Evolutionary conservation across 2,888 invertebrate genomes (phyloP).

Genomic region (Rhodophaea formosa): DNA sequence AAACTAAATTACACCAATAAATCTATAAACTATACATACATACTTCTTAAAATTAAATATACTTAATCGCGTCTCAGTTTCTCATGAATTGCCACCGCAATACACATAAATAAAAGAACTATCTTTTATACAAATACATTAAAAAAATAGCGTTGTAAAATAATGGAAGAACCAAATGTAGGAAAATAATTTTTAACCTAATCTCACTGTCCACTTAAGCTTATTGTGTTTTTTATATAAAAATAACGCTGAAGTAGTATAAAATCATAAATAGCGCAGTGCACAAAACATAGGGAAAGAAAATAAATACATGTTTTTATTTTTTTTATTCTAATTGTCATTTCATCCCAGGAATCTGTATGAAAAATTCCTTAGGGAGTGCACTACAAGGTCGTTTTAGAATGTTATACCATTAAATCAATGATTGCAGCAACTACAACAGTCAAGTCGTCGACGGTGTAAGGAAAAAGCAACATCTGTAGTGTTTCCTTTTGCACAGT

Average conservation of each 20-base stretch:
- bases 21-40: conserved; percentile 12
- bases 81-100: neutral
- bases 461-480: no score
- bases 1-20: conserved; percentile 20
- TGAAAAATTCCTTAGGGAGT: no score
- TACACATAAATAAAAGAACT: conserved; percentile 1
- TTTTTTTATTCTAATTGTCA: no score
- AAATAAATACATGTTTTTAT: no score
- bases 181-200: conserved; percentile 17
- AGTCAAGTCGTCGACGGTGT: no score
- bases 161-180: conserved; percentile 40
- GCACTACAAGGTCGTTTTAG: no score
- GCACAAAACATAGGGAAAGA: no score
- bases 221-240: neutral
- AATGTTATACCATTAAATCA: no score
- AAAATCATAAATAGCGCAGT: neutral
- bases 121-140: conserved; percentile 10
- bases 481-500: no score
- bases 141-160: conserved; percentile 20
- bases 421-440: no score
- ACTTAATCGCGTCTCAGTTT: neutral
- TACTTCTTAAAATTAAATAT: conserved; percentile 16
- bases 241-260: neutral
- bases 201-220: conserved; percentile 15
- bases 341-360: no score